These are phyloP conservation scores for Thumatha senex DNA, from an alignment of 2,888 invertebrate genomes.

Conservation along the genomic window DNA sequence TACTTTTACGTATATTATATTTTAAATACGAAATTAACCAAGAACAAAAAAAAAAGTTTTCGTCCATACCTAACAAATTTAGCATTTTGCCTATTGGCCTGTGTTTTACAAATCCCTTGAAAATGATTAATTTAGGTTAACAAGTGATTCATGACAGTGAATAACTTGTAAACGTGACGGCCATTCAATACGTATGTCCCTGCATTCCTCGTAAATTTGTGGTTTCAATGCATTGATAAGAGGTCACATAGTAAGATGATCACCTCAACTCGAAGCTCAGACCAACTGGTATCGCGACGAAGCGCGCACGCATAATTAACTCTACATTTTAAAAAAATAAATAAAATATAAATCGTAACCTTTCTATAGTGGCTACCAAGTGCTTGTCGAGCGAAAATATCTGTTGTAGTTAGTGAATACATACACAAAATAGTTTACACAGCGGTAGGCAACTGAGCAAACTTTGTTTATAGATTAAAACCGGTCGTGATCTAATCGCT, in stretches of 20 bases:
- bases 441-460: constrained; percentile 43
- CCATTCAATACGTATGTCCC: constrained; percentile 23
- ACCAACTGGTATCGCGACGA: constrained; percentile 46
- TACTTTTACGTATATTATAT: too few species aligned
- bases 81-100: constrained; percentile 1
- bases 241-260: constrained; percentile 53
- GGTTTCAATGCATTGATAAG: constrained; percentile 55
- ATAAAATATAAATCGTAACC: not conserved
- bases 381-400: constrained; percentile 7
- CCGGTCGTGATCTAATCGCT: constrained; percentile 59
- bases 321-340: constrained; percentile 4
- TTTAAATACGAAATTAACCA: too few species aligned
- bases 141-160: constrained; percentile 33
- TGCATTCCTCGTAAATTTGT: constrained; percentile 18
- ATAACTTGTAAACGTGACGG: constrained; percentile 20
- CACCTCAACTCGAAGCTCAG: constrained; percentile 42
- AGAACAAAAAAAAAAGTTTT: too few species aligned
- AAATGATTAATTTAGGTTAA: constrained; percentile 21
- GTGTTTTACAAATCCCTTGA: not conserved
- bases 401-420: constrained; percentile 38
- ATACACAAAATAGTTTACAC: constrained; percentile 54
- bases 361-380: constrained; percentile 9
- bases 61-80: not conserved
- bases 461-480: constrained; percentile 38
- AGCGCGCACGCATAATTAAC: constrained; percentile 55